Conservation (phyloP, 2,888 invertebrate species). For the Corythucha ciliata region DNA sequence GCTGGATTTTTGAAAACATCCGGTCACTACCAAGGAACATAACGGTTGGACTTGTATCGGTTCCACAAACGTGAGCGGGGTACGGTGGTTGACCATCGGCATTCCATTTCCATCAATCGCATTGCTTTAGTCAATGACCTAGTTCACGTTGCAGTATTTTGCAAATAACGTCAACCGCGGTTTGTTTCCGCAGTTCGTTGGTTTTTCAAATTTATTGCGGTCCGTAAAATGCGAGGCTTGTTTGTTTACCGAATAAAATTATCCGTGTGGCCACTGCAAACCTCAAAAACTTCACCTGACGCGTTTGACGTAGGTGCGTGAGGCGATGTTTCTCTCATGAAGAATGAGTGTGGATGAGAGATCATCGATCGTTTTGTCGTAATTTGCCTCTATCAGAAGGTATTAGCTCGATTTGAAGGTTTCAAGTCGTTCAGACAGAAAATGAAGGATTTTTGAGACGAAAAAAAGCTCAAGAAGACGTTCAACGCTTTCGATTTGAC, state of each 20-base stretch:
- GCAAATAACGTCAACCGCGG: constrained; percentile 9
- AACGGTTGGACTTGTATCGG: too few species aligned
- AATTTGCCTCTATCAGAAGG: constrained; percentile 23
- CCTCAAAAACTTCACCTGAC: constrained; percentile 10
- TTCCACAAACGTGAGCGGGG: constrained; percentile 20
- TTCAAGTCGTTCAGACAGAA: constrained; percentile 22
- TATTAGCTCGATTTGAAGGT: constrained; percentile 26
- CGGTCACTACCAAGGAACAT: too few species aligned
- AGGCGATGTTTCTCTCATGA: constrained; percentile 23
- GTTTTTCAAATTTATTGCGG: constrained; percentile 4
- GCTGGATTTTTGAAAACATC: too few species aligned
- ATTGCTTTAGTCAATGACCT: constrained; percentile 20
- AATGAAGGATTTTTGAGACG: constrained; percentile 23
- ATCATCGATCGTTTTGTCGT: constrained; percentile 20
- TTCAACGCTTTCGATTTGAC: background rate
- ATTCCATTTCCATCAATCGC: constrained; percentile 19
- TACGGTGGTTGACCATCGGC: constrained; percentile 24
- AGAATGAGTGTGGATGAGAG: constrained; percentile 19
- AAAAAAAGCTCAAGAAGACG: constrained; percentile 4
- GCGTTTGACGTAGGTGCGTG: constrained; percentile 4
- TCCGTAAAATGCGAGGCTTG: constrained; percentile 4
- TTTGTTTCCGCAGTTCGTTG: constrained; percentile 7
- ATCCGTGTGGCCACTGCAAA: background rate
- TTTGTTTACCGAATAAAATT: constrained; percentile 6
- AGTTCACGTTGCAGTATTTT: constrained; percentile 21